These are phyloP conservation scores for Aethes cnicana DNA, from an alignment of 2,888 invertebrate species.

Conservation along the genomic window DNA sequence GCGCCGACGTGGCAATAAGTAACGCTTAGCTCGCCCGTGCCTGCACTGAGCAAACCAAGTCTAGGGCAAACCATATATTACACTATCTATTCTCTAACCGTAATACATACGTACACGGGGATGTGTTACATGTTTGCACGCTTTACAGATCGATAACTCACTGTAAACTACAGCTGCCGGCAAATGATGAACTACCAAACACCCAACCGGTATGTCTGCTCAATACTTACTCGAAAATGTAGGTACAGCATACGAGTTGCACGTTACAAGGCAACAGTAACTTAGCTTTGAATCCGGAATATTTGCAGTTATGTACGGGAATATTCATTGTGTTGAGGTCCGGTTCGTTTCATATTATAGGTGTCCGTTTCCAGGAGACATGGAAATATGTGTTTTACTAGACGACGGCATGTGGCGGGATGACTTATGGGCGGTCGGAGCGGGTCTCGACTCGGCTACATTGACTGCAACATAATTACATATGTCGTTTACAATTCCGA, in stretches of 20 bases:
- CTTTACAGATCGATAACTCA: conserved; percentile 17
- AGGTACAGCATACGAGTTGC: too few species aligned
- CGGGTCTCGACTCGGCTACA: conserved; percentile 18
- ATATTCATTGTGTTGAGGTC: conserved; percentile 9
- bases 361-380: conserved; percentile 23
- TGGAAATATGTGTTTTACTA: conserved; percentile 29
- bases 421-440: conserved; percentile 21
- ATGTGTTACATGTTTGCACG: conserved; percentile 1
- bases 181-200: conserved; percentile 14
- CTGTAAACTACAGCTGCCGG: neutral
- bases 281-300: neutral
- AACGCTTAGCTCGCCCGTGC: conserved; percentile 58
- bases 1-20: conserved; percentile 51
- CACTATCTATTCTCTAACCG: conserved; percentile 16
- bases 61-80: conserved; percentile 21
- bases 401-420: conserved; percentile 9
- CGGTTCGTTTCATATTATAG: conserved; percentile 22
- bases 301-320: conserved; percentile 11
- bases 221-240: too few species aligned
- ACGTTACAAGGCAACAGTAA: too few species aligned
- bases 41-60: conserved; percentile 37
- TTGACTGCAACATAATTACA: conserved; percentile 23
- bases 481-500: conserved; percentile 16
- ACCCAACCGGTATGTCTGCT: neutral
- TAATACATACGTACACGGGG: conserved; percentile 3